phyloP scores from a whole-genome alignment of 2,797 vertebrate genomes.

The Sebastes vulpes region DNA sequence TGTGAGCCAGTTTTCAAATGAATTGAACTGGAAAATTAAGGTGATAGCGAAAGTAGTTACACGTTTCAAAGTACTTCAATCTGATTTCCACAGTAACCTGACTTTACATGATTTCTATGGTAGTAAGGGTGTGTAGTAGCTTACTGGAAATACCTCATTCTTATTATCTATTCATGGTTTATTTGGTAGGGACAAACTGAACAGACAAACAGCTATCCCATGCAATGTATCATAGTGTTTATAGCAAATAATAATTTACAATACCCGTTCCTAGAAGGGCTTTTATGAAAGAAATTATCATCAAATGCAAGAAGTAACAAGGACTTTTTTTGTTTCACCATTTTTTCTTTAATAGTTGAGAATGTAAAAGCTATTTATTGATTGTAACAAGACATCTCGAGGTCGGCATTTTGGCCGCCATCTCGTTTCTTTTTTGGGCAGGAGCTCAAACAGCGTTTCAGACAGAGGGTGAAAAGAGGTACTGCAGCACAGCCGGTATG shows the following conservation, averaged over 20 bases:
- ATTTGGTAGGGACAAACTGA: too few species aligned
- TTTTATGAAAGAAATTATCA: background rate
- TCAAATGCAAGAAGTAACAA: background rate
- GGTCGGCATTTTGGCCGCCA: background rate
- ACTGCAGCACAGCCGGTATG: too few species aligned
- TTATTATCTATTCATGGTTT: background rate
- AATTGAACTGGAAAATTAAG: background rate
- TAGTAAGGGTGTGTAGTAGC: background rate
- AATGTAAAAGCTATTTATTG: background rate
- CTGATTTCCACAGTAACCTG: background rate
- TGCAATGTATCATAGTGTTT: too few species aligned
- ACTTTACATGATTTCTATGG: background rate
- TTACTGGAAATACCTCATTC: background rate
- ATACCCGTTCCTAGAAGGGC: too few species aligned
- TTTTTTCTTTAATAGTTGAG: background rate
- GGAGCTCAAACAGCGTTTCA: too few species aligned
- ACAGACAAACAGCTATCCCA: too few species aligned
- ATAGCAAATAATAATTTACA: accelerated
- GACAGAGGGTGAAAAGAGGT: too few species aligned
- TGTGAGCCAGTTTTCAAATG: background rate
- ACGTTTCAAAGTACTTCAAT: background rate
- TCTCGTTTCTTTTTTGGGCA: background rate
- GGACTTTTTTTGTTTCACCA: background rate
- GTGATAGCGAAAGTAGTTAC: background rate
- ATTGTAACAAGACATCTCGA: background rate